Conservation (phyloP, 37 sponge, comb jelly and placozoan species). For the Agelas oroides region DNA sequence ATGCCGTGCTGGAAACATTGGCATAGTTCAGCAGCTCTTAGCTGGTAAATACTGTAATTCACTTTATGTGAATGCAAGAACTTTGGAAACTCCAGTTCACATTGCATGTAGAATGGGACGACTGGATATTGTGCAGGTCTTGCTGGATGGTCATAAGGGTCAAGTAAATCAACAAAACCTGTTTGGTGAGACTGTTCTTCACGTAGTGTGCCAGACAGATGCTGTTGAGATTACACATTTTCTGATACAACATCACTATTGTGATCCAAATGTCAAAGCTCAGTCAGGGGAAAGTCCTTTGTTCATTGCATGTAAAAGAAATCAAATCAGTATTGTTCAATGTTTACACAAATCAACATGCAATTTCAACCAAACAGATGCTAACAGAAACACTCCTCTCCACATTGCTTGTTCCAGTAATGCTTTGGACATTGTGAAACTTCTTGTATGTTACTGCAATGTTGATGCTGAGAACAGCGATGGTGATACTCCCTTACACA, state of each 20-base stretch:
- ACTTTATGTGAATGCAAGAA: not conserved
- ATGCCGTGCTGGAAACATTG: not conserved
- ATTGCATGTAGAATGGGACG: slow-evolving; percentile 2
- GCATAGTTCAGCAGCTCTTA: not conserved
- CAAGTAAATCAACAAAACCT: not conserved
- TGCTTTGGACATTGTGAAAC: no score
- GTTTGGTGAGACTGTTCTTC: not conserved
- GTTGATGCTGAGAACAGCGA: no score
- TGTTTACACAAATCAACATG: no score
- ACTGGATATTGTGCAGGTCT: not conserved
- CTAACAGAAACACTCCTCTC: no score
- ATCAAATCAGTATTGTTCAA: no score
- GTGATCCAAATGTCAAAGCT: not conserved
- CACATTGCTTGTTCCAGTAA: no score
- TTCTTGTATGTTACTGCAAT: no score
- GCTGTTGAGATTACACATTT: not conserved
- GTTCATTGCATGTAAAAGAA: no score
- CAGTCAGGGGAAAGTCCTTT: no score
- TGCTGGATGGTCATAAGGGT: not conserved
- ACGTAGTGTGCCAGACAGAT: not conserved
- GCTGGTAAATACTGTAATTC: not conserved
- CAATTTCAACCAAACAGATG: no score
- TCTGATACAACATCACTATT: not conserved
- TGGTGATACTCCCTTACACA: no score
- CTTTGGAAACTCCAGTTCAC: slow-evolving; percentile 4